Conservation (phyloP, 2,888 invertebrate species). For the Nematopogon swammerdamellus region DNA sequence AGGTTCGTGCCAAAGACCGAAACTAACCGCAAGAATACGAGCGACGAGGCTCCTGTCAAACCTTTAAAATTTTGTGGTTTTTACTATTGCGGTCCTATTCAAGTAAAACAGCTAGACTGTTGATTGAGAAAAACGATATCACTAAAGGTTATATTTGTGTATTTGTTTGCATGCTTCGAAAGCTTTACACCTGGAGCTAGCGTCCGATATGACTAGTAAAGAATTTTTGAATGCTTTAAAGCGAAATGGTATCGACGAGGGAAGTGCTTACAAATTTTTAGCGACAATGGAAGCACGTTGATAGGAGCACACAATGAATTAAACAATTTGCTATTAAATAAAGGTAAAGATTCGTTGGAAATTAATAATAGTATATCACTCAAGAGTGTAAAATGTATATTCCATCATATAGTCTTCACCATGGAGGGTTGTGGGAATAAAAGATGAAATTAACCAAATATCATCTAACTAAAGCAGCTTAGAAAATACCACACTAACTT, state of each 20-base stretch:
- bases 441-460: background rate
- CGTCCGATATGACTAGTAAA: conserved; percentile 13
- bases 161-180: conserved; percentile 10
- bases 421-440: background rate
- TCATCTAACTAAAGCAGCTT: background rate
- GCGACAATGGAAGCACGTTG: conserved; percentile 10
- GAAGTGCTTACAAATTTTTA: background rate
- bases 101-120: background rate
- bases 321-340: background rate
- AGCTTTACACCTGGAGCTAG: conserved; percentile 17
- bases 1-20: too few relatives aligned
- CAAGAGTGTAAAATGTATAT: background rate
- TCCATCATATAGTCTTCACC: background rate
- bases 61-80: background rate
- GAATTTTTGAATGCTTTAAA: conserved; percentile 13
- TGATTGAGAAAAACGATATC: conserved; percentile 10
- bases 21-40: too few relatives aligned
- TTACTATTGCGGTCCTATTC: background rate
- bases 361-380: background rate
- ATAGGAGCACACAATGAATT: conserved; percentile 5
- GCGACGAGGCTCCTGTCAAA: background rate
- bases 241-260: conserved; percentile 12
- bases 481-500: background rate
- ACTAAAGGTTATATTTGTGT: background rate
- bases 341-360: background rate